Evolutionary conservation across 64 coral and sea anemone genomes (phyloP), one percentile per base, ranked within the genome.

Genomic region (Pocillopora verrucosa): DNA sequence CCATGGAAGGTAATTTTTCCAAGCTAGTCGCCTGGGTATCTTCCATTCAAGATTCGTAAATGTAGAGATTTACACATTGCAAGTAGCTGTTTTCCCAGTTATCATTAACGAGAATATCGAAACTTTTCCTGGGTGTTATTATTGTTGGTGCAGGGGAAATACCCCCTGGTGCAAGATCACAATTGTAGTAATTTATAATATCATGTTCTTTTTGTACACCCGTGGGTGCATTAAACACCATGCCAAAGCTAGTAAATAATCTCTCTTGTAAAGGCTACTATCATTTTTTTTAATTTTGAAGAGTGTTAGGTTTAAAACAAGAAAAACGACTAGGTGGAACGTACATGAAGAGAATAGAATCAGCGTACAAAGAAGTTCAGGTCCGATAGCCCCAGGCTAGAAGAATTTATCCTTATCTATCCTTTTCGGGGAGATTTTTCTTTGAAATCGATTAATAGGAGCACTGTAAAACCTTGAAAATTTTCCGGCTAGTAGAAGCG

Each of bases 1-100:
- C 34, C 26, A 62, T 90, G 62, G 56, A 57, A 90, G 9, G 89
- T 90, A 11, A 61, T 59, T 72, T 78, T 70, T 37, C 78, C 78
- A 81, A 90, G 69, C 20, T 78, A 90, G 59, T 90, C 79, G 7
- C 89, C 89, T 78, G 51, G 82, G n/a, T 30, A 82, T 59, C 89
- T 69, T 20, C 89, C 89, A 82, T 90, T 90, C 16, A 90, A 61
- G 25, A 83, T 90, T 75, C 77, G 65, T 62, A 90, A 74, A 80
- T 90, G 68, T 58, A 65, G 51, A 11, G 78, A 70, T 58, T 82
- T 83, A 74, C 78, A 83, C 34, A 83, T 83, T 59, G 82, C 89
- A 60, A 82, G 69, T 61, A 83, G 72, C 36, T 19, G 65, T 90
- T 83, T 82, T 10, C 89, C 89, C 58, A 82, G 78, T n/a, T n/a